Evolutionary conservation across 2,113 vertebrate species (phyloP).

Genomic region (Clarias batrachus): DNA sequence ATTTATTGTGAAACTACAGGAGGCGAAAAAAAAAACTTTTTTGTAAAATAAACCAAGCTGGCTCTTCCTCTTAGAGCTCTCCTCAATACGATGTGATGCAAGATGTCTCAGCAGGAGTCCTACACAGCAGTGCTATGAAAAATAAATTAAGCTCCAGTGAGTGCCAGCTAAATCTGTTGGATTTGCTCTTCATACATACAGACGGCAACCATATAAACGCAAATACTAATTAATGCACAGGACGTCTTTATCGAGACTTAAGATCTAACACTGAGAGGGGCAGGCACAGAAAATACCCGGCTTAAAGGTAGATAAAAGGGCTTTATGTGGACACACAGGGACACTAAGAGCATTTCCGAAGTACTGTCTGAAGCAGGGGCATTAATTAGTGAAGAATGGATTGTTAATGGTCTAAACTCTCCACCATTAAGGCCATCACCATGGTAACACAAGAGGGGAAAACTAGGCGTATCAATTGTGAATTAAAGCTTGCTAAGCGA

Average conservation of each 20-base stretch:
- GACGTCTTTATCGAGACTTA: background rate
- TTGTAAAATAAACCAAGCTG: slow-evolving; percentile 8
- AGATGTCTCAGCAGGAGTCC: background rate
- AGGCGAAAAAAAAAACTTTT: background rate
- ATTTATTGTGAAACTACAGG: background rate
- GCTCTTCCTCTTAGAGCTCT: background rate
- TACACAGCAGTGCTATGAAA: background rate
- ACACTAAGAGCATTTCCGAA: slow-evolving; percentile 12
- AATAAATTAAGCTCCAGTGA: background rate
- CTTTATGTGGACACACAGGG: slow-evolving; percentile 2
- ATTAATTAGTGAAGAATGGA: slow-evolving; percentile 45
- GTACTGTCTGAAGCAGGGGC: slow-evolving; percentile 22
- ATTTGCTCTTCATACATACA: background rate
- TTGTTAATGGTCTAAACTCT: slow-evolving; percentile 36
- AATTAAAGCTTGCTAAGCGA: background rate
- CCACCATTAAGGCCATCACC: slow-evolving; percentile 30
- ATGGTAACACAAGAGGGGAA: slow-evolving; percentile 33
- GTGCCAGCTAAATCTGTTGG: background rate
- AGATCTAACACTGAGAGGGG: background rate
- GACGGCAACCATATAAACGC: background rate
- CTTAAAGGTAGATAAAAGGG: background rate
- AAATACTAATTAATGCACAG: slow-evolving; percentile 1
- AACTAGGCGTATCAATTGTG: background rate
- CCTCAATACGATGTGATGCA: background rate
- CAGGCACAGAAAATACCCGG: background rate